A percentile compares a stretch with the other conserved stretches of the same genome.
These are phyloP conservation scores for Leptodirus hochenwartii DNA, from an alignment of 2,888 invertebrate species.

Conservation along the genomic window DNA sequence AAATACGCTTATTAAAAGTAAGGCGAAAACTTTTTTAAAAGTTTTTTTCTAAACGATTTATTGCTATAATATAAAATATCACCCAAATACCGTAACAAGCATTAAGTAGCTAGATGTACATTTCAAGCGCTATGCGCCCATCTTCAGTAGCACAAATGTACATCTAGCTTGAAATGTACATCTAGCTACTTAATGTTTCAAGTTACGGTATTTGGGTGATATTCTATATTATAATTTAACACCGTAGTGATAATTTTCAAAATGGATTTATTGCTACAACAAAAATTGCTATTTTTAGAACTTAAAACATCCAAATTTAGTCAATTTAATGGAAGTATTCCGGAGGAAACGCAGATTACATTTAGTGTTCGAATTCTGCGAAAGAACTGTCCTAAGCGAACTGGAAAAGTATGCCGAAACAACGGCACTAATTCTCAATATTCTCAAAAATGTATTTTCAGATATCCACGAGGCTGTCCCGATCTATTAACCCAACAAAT, in stretches of 20 bases:
- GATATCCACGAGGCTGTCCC: slow-evolving; percentile 79
- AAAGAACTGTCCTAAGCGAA: slow-evolving; percentile 91
- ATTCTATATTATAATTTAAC: too few species aligned
- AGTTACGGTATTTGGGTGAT: too few species aligned
- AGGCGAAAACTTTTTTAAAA: slow-evolving; percentile 10
- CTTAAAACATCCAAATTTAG: slow-evolving; percentile 92
- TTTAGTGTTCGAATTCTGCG: slow-evolving; percentile 97
- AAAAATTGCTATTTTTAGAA: slow-evolving; percentile 55
- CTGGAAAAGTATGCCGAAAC: slow-evolving; percentile 68
- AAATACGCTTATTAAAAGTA: slow-evolving; percentile 89
- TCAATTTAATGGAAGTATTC: slow-evolving; percentile 95
- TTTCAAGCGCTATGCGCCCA: too few species aligned
- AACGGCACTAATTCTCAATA: background rate
- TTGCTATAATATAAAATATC: too few species aligned
- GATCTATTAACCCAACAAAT: slow-evolving; percentile 82
- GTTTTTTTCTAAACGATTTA: background rate
- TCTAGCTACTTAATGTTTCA: too few species aligned
- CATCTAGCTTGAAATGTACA: too few species aligned
- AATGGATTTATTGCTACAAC: background rate
- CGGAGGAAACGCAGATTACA: slow-evolving; percentile 87
- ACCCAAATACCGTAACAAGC: too few species aligned
- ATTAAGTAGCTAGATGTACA: too few species aligned
- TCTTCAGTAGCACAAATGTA: too few species aligned
- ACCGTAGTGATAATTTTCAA: too few species aligned
- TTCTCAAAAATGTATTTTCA: too few species aligned